These are phyloP conservation scores for Drosophila kuntzei DNA, from an alignment of 2,888 invertebrate species.

Conservation along the genomic window DNA sequence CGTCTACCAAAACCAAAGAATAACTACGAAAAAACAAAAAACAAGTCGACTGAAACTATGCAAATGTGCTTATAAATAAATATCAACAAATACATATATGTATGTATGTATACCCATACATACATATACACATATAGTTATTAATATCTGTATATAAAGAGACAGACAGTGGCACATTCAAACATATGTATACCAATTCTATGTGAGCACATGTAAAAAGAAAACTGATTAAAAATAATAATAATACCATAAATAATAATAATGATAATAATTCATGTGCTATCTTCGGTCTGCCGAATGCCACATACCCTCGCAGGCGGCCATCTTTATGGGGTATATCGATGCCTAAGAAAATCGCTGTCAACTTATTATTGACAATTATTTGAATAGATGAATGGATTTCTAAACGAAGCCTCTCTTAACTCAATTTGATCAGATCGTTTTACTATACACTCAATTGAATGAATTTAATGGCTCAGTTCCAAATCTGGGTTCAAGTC, in stretches of 20 bases:
- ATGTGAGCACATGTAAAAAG: slow-evolving; percentile 28
- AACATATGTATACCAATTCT: not conserved
- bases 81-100: slow-evolving; percentile 15
- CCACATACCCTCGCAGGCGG: slow-evolving; percentile 3
- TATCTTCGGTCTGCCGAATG: slow-evolving; percentile 20
- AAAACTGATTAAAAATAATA: slow-evolving; percentile 16
- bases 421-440: not conserved
- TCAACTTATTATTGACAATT: not conserved
- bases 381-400: too few species aligned
- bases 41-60: slow-evolving; percentile 66
- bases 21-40: slow-evolving; percentile 34
- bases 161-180: slow-evolving; percentile 6
- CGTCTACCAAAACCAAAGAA: slow-evolving; percentile 62
- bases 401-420: too few species aligned
- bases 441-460: not conserved
- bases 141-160: slow-evolving; percentile 28
- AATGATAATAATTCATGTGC: slow-evolving; percentile 10
- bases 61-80: slow-evolving; percentile 27
- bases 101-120: not conserved
- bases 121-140: slow-evolving; percentile 21
- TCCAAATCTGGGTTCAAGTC: too few species aligned
- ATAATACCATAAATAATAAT: slow-evolving; percentile 7
- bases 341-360: not conserved
- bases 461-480: too few species aligned
- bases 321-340: not conserved